A percentile compares a stretch with the other conserved stretches of the same genome.
phyloP scores from a whole-genome alignment of 2,888 invertebrate genomes.

The Dryococelus australis region DNA sequence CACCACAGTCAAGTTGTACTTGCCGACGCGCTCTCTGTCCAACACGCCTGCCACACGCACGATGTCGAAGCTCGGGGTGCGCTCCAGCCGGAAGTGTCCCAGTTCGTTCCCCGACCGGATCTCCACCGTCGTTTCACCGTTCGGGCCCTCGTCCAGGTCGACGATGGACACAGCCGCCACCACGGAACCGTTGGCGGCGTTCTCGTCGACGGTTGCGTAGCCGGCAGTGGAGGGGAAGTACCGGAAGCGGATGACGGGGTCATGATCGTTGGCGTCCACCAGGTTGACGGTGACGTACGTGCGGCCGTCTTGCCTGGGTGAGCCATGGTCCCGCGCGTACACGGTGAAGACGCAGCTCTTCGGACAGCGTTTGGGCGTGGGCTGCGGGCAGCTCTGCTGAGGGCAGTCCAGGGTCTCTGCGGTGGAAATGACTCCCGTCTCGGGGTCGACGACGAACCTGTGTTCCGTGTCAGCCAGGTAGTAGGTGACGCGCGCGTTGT shows the following conservation, averaged over 20 bases:
- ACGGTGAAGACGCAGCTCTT: conserved; percentile 96
- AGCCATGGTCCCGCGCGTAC: conserved; percentile 91
- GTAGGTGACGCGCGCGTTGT: conserved; percentile 92
- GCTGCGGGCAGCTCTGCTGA: conserved; percentile 72
- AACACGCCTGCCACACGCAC: conserved; percentile 89
- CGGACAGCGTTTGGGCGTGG: conserved; percentile 65
- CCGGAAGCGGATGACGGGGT: conserved; percentile 87
- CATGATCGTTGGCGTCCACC: conserved; percentile 92
- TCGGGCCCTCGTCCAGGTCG: conserved; percentile 90
- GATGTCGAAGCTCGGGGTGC: conserved; percentile 82
- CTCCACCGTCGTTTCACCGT: conserved; percentile 85
- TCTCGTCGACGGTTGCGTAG: conserved; percentile 93
- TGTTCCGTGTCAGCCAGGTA: conserved; percentile 84
- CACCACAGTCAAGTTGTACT: conserved; percentile 92
- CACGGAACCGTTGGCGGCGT: conserved; percentile 86
- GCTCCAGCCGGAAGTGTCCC: conserved; percentile 87
- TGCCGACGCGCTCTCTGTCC: conserved; percentile 91
- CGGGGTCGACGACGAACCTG: conserved; percentile 91
- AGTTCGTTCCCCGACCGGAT: conserved; percentile 91
- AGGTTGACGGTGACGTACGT: conserved; percentile 94
- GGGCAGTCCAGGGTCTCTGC: conserved; percentile 82
- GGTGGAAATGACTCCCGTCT: conserved; percentile 88
- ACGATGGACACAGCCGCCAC: conserved; percentile 93
- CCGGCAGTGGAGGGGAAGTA: conserved; percentile 84
- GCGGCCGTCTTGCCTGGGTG: conserved; percentile 88